phyloP scores from a whole-genome alignment of 2,113 vertebrate genomes.

The Dinomys branickii region DNA sequence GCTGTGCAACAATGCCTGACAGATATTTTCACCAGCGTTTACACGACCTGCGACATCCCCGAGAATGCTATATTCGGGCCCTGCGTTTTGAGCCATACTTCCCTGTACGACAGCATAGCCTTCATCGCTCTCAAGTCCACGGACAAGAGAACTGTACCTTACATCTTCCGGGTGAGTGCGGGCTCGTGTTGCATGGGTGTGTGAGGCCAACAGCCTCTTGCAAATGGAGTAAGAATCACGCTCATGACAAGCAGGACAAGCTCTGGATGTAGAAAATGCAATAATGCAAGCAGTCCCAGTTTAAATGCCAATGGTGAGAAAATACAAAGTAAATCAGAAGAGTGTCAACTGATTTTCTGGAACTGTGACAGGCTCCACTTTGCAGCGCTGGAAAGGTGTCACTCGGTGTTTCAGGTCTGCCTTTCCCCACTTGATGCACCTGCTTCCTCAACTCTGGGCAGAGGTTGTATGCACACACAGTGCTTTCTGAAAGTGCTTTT shows the following conservation, averaged over 20 bases:
- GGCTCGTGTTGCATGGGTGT: not conserved
- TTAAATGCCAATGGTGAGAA: not conserved
- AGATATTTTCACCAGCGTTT: constrained; percentile 98
- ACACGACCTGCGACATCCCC: constrained; percentile 97
- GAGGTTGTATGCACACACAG: not conserved
- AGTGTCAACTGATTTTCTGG: constrained; percentile 14
- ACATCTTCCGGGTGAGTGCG: constrained; percentile 95
- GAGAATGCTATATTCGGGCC: constrained; percentile 98
- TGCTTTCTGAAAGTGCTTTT: not conserved
- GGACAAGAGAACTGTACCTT: constrained; percentile 97
- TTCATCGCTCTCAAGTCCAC: constrained; percentile 98
- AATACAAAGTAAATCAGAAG: constrained; percentile 37
- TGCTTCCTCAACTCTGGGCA: not conserved
- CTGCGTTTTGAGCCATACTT: constrained; percentile 97
- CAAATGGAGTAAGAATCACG: not conserved
- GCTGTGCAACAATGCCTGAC: constrained; percentile 98
- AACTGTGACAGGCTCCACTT: not conserved
- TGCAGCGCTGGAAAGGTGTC: not conserved
- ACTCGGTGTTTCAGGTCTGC: not conserved
- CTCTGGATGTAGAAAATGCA: not conserved
- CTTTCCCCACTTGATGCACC: not conserved
- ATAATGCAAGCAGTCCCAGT: not conserved
- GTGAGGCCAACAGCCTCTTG: not conserved
- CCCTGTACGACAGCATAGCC: constrained; percentile 98
- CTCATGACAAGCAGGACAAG: not conserved